Percentiles rank a stretch among this genome's conserved stretches.
phyloP scores from a whole-genome alignment of 2,797 vertebrate genomes.

The Peromyscus eremicus region DNA sequence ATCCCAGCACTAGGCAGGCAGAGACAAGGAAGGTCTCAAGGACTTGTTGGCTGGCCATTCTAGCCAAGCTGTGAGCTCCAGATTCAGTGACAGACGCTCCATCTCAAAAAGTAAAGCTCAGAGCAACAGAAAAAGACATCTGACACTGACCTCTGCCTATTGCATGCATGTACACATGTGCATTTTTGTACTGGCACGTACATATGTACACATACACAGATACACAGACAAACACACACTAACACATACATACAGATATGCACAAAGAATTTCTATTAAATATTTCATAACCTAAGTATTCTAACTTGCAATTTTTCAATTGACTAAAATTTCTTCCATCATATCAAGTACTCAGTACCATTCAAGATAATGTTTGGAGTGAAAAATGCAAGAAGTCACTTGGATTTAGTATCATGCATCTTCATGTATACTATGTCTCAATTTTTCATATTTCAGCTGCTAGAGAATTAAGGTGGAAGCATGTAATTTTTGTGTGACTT shows the following conservation, averaged over 20 bases:
- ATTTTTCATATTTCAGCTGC: not conserved
- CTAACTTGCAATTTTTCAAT: not conserved
- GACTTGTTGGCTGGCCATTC: not conserved
- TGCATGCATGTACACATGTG: not conserved
- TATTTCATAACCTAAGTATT: not conserved
- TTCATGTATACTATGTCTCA: not conserved
- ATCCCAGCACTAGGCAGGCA: not conserved
- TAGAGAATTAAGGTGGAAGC: not conserved
- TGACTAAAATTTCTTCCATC: not conserved
- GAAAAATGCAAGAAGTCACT: conserved; percentile 5
- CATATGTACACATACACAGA: not conserved
- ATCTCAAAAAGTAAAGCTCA: not conserved
- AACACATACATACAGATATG: not conserved
- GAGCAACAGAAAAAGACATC: not conserved
- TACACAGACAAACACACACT: not conserved
- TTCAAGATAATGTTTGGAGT: not conserved
- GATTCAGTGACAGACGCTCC: not conserved
- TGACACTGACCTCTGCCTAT: not conserved
- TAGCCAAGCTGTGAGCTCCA: not conserved
- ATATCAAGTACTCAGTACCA: conserved; percentile 1
- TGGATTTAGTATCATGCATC: not conserved
- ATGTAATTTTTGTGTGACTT: not conserved
- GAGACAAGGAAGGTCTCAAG: not conserved
- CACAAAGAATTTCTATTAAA: not conserved
- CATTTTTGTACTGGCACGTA: not conserved